Evolutionary conservation across 2,888 invertebrate species (phyloP).

Genomic region (Alloplasta piceator): DNA sequence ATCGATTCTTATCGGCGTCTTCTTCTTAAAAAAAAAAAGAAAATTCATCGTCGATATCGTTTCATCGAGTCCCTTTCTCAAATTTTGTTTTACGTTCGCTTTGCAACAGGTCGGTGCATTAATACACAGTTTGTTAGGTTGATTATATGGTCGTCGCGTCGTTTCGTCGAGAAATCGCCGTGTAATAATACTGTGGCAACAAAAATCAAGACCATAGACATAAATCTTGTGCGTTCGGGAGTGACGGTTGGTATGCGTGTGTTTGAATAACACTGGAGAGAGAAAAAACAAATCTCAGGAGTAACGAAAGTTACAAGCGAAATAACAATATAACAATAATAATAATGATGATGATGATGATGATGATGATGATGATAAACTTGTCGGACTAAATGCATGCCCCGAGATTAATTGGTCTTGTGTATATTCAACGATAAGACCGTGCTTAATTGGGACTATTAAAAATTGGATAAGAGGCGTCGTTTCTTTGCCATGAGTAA

Average conservation of each 20-base stretch:
- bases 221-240: slow-evolving; percentile 29
- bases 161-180: slow-evolving; percentile 21
- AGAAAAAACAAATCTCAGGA: slow-evolving; percentile 1
- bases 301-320: not conserved
- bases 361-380: slow-evolving; percentile 2
- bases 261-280: slow-evolving; percentile 33
- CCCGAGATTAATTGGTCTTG: slow-evolving; percentile 30
- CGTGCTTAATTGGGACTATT: slow-evolving; percentile 16
- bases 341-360: not conserved
- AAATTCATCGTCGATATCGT: not conserved
- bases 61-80: not conserved
- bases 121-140: slow-evolving; percentile 11
- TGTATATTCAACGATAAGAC: slow-evolving; percentile 20
- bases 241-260: slow-evolving; percentile 18
- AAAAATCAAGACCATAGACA: slow-evolving; percentile 22
- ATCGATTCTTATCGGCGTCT: not conserved
- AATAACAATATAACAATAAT: slow-evolving; percentile 24
- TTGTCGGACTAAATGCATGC: slow-evolving; percentile 9
- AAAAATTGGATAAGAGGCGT: slow-evolving; percentile 1
- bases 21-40: not conserved
- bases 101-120: not conserved
- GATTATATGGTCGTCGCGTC: slow-evolving; percentile 30
- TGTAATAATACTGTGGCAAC: slow-evolving; percentile 12
- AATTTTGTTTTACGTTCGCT: not conserved
- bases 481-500: not conserved